Evolutionary conservation across 2,888 invertebrate species (phyloP).

Genomic region (Azorinus chamasolen): DNA sequence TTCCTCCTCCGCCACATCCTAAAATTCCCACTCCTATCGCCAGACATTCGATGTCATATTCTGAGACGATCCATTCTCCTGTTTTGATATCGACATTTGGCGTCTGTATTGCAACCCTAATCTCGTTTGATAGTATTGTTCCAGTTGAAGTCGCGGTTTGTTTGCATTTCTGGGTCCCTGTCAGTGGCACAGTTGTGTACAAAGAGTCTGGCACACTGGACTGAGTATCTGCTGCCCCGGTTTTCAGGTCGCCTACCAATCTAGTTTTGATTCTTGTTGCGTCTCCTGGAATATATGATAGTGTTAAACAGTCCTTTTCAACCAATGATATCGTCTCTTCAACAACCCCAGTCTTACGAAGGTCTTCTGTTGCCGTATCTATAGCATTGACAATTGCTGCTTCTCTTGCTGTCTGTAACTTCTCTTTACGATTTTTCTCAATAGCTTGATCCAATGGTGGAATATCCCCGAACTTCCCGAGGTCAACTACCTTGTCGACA

Average conservation of each 20-base stretch:
- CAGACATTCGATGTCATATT: slow-evolving; percentile 83
- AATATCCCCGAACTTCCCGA: slow-evolving; percentile 63
- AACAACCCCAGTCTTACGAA: slow-evolving; percentile 61
- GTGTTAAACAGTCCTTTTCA: slow-evolving; percentile 73
- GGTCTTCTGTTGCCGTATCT: slow-evolving; percentile 33
- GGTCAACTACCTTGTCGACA: slow-evolving; percentile 73
- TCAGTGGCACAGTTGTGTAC: slow-evolving; percentile 1
- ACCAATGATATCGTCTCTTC: slow-evolving; percentile 61
- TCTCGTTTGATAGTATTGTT: slow-evolving; percentile 31
- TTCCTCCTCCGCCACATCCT: slow-evolving; percentile 84
- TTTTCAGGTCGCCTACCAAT: slow-evolving; percentile 78
- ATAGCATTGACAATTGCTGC: slow-evolving; percentile 50
- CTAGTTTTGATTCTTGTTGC: slow-evolving; percentile 79
- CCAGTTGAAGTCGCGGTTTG: slow-evolving; percentile 61
- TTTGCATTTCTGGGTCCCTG: slow-evolving; percentile 29
- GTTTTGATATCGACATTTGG: slow-evolving; percentile 62
- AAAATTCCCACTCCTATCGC: slow-evolving; percentile 83
- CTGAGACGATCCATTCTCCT: slow-evolving; percentile 80
- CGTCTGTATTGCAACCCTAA: slow-evolving; percentile 25
- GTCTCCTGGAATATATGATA: slow-evolving; percentile 82
- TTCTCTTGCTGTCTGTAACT: slow-evolving; percentile 65
- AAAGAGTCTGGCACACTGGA: slow-evolving; percentile 13
- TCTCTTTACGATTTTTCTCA: slow-evolving; percentile 54
- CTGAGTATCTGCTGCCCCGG: not conserved
- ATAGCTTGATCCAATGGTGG: slow-evolving; percentile 6